Evolutionary conservation across 2,888 invertebrate species (phyloP).

Genomic region (Tigriopus californicus): DNA sequence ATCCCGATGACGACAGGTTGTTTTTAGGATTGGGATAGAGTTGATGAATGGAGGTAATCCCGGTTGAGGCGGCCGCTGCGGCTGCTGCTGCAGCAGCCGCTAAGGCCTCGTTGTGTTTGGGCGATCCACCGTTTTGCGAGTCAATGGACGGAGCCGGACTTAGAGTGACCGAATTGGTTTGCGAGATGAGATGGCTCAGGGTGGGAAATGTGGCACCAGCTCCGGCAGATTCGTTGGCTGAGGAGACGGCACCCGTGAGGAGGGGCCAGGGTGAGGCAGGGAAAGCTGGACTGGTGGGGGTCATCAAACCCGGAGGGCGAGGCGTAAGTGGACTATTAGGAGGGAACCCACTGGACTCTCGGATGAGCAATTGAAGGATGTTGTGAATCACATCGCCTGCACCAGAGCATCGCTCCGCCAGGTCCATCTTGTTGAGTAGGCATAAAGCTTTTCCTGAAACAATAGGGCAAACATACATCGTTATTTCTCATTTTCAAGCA

Average conservation of each 20-base stretch:
- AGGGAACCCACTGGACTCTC: constrained; percentile 18
- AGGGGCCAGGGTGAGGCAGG: constrained; percentile 17
- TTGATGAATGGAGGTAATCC: constrained; percentile 10
- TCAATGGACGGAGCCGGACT: constrained; percentile 60
- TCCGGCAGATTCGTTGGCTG: constrained; percentile 18
- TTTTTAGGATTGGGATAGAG: constrained; percentile 19
- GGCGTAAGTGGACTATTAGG: constrained; percentile 19
- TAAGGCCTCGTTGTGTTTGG: background rate
- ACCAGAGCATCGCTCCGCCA: constrained; percentile 75
- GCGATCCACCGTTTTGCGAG: constrained; percentile 13
- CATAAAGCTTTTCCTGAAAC: constrained; percentile 70
- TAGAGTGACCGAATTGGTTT: constrained; percentile 65
- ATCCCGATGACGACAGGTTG: background rate
- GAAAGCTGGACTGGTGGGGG: constrained; percentile 24
- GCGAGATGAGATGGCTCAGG: constrained; percentile 47
- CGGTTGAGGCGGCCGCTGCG: background rate
- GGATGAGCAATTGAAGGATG: constrained; percentile 63
- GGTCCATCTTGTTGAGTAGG: constrained; percentile 66
- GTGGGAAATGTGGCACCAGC: constrained; percentile 28
- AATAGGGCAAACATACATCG: background rate
- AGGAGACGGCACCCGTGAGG: constrained; percentile 18
- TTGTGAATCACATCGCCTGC: constrained; percentile 87
- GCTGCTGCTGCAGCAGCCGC: background rate
- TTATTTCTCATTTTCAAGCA: too few relatives aligned
- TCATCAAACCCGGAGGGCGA: constrained; percentile 33